phyloP scores from a whole-genome alignment of 2,113 vertebrate genomes.

The Vireo altiloquus region DNA sequence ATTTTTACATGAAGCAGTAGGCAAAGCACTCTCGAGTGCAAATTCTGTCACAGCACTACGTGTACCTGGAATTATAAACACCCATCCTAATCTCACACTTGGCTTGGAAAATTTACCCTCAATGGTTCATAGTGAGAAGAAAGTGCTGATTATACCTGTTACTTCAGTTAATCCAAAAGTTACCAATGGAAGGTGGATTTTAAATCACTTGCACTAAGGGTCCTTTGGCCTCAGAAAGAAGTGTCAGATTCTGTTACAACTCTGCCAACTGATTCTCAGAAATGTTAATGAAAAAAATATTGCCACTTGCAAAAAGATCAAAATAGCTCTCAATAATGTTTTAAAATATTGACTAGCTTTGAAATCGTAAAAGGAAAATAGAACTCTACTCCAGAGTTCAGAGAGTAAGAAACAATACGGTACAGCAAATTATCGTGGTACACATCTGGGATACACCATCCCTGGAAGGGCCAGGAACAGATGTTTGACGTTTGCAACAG shows the following conservation, averaged over 20 bases:
- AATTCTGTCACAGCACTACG: background rate
- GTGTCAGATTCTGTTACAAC: background rate
- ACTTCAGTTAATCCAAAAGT: background rate
- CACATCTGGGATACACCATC: background rate
- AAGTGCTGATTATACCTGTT: background rate
- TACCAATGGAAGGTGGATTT: background rate
- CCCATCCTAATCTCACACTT: background rate
- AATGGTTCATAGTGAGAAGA: background rate
- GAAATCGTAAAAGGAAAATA: background rate
- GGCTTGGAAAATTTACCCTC: background rate
- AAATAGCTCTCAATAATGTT: background rate
- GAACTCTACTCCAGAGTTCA: background rate
- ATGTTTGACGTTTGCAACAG: background rate
- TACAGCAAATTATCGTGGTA: accelerated
- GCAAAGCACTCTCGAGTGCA: background rate
- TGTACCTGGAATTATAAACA: background rate
- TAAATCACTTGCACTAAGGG: background rate
- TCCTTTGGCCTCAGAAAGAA: background rate
- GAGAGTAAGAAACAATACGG: background rate
- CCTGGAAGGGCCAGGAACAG: background rate
- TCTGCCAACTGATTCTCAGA: background rate
- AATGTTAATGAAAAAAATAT: background rate
- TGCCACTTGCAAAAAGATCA: background rate
- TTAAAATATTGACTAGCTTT: background rate
- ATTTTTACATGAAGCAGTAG: background rate